phyloP scores from a whole-genome alignment of 1,140 invertebrate species.

The Hycleus cichorii region DNA sequence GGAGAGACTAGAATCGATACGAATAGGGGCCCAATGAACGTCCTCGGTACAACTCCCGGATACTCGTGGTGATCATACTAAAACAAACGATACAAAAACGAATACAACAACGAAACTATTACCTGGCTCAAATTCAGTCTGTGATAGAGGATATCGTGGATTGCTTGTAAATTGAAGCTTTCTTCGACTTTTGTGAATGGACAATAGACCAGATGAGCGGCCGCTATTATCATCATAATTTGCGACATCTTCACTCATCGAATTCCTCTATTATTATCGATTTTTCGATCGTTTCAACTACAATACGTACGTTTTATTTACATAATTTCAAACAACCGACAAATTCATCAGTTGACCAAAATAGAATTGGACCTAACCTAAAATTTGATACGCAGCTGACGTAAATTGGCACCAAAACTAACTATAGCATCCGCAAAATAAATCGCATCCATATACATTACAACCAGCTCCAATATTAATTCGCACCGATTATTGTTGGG shows the following conservation, averaged over 20 bases:
- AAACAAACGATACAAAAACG: slow-evolving; percentile 34
- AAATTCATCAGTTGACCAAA: slow-evolving; percentile 20
- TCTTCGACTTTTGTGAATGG: slow-evolving; percentile 99
- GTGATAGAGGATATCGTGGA: slow-evolving; percentile 93
- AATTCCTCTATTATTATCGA: slow-evolving; percentile 5
- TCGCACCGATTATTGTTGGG: no score
- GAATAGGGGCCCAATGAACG: slow-evolving; percentile 89
- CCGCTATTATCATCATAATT: slow-evolving; percentile 48
- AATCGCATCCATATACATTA: no score
- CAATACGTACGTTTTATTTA: slow-evolving; percentile 13
- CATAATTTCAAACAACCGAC: slow-evolving; percentile 20
- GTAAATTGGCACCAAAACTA: no score
- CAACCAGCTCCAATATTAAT: no score
- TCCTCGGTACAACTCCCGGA: slow-evolving; percentile 95
- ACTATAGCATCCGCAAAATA: no score
- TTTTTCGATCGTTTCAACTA: background rate
- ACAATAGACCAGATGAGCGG: slow-evolving; percentile 75
- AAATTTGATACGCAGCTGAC: background rate
- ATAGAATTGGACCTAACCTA: slow-evolving; percentile 24
- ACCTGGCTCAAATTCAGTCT: slow-evolving; percentile 77
- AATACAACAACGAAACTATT: slow-evolving; percentile 27
- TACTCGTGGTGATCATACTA: slow-evolving; percentile 98
- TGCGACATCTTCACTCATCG: slow-evolving; percentile 35
- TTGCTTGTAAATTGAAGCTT: slow-evolving; percentile 97
- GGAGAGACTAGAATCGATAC: slow-evolving; percentile 75